phyloP scores from a whole-genome alignment of 2,113 vertebrate genomes.

The Smithornis capensis region DNA sequence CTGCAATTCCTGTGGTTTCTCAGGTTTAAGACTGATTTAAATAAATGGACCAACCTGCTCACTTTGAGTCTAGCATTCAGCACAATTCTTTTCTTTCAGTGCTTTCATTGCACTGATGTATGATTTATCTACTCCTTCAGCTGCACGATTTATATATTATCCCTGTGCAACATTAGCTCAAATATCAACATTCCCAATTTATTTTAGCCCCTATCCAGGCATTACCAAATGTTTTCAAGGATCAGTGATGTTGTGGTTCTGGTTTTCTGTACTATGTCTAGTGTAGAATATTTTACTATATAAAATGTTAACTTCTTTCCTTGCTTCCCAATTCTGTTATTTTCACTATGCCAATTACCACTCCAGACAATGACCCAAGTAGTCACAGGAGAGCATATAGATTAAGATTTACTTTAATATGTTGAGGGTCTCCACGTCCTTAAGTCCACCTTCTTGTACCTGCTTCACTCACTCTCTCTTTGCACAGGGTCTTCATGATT shows the following conservation, averaged over 20 bases:
- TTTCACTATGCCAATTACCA: background rate
- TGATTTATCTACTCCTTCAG: constrained; percentile 27
- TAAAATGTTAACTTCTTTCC: background rate
- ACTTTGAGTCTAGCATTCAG: background rate
- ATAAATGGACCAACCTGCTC: constrained; percentile 9
- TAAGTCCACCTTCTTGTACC: background rate
- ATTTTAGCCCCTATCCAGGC: background rate
- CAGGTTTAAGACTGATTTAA: background rate
- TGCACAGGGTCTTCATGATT: background rate
- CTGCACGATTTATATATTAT: background rate
- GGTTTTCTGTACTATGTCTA: background rate
- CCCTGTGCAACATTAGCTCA: background rate
- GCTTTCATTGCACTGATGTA: background rate
- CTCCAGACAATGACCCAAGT: background rate
- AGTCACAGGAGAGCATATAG: background rate
- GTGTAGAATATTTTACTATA: background rate
- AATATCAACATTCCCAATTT: background rate
- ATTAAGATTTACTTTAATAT: background rate
- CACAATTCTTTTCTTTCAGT: background rate
- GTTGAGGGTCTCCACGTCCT: background rate
- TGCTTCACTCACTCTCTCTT: background rate
- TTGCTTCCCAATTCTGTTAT: background rate
- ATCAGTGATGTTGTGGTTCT: background rate
- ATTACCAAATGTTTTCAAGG: background rate
- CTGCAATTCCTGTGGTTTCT: background rate